Base-by-base conservation (phyloP, 1,140 invertebrate genomes). In the fruit fly (Drosophila melanogaster) region DNA sequence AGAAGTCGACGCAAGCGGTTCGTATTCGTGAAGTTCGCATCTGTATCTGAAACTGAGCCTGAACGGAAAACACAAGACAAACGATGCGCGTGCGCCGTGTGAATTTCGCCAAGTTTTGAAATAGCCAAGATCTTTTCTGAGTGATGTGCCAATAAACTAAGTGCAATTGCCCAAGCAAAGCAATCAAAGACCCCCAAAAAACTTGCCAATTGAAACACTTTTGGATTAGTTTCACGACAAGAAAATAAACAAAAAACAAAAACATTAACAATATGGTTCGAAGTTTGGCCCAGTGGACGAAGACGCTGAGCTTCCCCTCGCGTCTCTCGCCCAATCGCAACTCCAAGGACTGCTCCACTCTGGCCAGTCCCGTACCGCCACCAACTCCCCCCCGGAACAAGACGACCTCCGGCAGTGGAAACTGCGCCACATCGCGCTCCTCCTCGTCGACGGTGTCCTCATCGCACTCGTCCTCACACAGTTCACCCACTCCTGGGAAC, bases 261-360 rank as follows among this genome's bases (percentile, higher is more conserved):
- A 73, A 56, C 41, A 61, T 19, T 38, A 46, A 24, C 58, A 93
- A 92, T 90, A 97, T 97, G 96, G 96, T 97, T 90, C 95, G 96
- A 79, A 96, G 96, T 93, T 92, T 97, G 81, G 95, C 96, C 49
- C 96, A 96, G 94, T 97, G 96, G 96, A 97, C 96, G 81, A 97
- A 97, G 94, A 97, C 96, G 73, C 93, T 97, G 87, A 96, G 96
- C 93, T 97, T 97, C 92, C 96, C 96, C 64, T 95, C 96, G 79
- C 94, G 96, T 91, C 93, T 96, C 77, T 96, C 96, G 54, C 96
- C 96, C 1, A 96, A 96, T 90, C 94, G 95, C 78, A 94, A 94
- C 40, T 94, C 94, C 22, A 96, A 96, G 93, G 95, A 96, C 92
- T 94, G 94, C 92, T 93, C 94, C 62, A 93, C 93, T 54, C 26